phyloP scores from a whole-genome alignment of 2,113 vertebrate genomes.

The Dasyprocta punctata region DNA sequence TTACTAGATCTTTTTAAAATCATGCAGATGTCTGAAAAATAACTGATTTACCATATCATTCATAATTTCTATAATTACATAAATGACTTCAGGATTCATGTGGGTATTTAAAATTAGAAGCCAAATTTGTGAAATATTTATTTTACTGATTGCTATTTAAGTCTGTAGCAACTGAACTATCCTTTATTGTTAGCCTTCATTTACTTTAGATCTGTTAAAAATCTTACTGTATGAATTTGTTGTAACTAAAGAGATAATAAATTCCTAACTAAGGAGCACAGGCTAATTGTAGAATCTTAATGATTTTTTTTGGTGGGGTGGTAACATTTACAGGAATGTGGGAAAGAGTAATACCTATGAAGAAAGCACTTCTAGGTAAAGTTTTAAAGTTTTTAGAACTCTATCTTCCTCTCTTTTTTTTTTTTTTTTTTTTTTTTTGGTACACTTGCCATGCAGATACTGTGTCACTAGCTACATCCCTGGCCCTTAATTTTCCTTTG shows the following conservation, averaged over 20 bases:
- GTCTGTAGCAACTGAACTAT: neutral
- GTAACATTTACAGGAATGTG: neutral
- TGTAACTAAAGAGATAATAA: neutral
- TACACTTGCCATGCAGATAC: no score
- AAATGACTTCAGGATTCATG: neutral
- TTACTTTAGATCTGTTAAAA: neutral
- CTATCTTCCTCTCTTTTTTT: neutral
- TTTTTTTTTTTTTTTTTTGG: no score
- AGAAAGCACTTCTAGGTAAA: neutral
- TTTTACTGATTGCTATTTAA: neutral
- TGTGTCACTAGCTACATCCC: no score
- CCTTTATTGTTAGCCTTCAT: neutral
- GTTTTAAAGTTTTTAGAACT: neutral
- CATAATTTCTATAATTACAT: neutral
- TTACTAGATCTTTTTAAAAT: neutral
- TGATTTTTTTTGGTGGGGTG: neutral
- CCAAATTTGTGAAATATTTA: constrained; percentile 31
- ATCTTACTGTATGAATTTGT: neutral
- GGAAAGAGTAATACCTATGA: neutral
- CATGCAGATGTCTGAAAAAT: neutral
- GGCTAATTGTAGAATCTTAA: neutral
- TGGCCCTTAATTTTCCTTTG: neutral
- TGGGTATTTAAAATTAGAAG: constrained; percentile 3
- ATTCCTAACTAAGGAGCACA: neutral
- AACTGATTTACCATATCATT: neutral